Conservation (phyloP, 2,797 vertebrate genomes). For the Silurus aristotelis region DNA sequence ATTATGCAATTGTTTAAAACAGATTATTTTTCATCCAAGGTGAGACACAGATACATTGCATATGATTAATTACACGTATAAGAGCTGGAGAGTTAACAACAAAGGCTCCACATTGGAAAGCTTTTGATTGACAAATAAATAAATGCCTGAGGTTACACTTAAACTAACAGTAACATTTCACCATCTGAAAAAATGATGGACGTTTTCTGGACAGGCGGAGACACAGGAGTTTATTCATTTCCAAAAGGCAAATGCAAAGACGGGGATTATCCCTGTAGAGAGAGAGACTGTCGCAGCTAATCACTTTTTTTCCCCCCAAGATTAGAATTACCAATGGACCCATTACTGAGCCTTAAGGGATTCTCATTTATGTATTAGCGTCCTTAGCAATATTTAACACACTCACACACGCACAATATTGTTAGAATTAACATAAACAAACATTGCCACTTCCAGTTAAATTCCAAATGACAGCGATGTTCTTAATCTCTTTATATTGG, state of each 20-base stretch:
- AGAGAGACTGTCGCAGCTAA: not conserved
- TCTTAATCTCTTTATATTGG: not conserved
- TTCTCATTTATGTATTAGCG: not conserved
- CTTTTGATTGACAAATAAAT: constrained; percentile 19
- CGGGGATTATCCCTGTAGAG: constrained; percentile 2
- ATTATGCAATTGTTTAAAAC: not conserved
- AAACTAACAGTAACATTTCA: constrained; percentile 15
- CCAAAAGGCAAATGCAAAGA: constrained; percentile 21
- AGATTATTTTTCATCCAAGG: not conserved
- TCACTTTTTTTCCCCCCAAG: not conserved
- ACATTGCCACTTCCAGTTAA: not conserved
- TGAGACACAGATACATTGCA: not conserved
- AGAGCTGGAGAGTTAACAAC: not conserved
- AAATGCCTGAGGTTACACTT: not conserved
- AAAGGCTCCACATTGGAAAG: not conserved
- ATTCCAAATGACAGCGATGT: not conserved
- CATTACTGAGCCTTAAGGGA: constrained; percentile 9
- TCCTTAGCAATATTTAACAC: not conserved
- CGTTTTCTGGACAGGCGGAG: not conserved
- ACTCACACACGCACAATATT: not conserved
- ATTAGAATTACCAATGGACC: constrained; percentile 1
- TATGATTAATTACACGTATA: not conserved
- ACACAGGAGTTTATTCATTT: constrained; percentile 7
- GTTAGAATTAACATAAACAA: not conserved
- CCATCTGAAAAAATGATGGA: constrained; percentile 13